Evolutionary conservation across 2,797 vertebrate species (phyloP).

Genomic region (Argyrosomus regius): DNA sequence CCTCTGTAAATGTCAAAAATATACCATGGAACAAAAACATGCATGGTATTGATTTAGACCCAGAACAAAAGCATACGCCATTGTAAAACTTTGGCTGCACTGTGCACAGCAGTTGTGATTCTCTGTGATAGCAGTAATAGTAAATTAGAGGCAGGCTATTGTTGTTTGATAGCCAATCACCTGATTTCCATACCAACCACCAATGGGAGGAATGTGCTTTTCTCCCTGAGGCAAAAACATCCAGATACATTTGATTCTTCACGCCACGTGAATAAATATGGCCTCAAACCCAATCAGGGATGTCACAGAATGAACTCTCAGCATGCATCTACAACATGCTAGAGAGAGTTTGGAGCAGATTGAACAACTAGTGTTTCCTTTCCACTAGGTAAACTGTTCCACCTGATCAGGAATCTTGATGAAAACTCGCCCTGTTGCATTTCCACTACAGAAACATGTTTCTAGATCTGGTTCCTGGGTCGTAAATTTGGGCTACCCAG

Average conservation of each 20-base stretch:
- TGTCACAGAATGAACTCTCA: not conserved
- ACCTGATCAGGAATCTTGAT: no score
- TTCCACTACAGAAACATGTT: not conserved
- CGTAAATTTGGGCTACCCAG: not conserved
- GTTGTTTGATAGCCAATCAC: conserved; percentile 41
- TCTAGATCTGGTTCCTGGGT: not conserved
- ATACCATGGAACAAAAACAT: conserved; percentile 37
- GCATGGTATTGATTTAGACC: conserved; percentile 52
- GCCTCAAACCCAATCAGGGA: not conserved
- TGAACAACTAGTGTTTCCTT: not conserved
- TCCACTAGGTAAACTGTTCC: not conserved
- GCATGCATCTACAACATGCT: not conserved
- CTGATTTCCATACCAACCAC: conserved; percentile 45
- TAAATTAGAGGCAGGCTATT: conserved; percentile 29
- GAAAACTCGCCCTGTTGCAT: not conserved
- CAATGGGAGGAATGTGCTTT: conserved; percentile 24
- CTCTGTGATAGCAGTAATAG: conserved; percentile 9
- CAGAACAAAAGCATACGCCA: conserved; percentile 7
- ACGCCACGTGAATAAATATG: not conserved
- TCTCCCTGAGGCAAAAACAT: conserved; percentile 22
- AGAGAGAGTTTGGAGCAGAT: not conserved
- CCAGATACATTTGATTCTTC: conserved; percentile 9
- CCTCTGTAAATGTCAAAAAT: conserved; percentile 41
- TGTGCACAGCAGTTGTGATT: conserved; percentile 1
- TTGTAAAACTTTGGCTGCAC: conserved; percentile 18